These are phyloP conservation scores for Loripinus fragilis DNA, from an alignment of 2,888 invertebrate genomes.

Conservation along the genomic window DNA sequence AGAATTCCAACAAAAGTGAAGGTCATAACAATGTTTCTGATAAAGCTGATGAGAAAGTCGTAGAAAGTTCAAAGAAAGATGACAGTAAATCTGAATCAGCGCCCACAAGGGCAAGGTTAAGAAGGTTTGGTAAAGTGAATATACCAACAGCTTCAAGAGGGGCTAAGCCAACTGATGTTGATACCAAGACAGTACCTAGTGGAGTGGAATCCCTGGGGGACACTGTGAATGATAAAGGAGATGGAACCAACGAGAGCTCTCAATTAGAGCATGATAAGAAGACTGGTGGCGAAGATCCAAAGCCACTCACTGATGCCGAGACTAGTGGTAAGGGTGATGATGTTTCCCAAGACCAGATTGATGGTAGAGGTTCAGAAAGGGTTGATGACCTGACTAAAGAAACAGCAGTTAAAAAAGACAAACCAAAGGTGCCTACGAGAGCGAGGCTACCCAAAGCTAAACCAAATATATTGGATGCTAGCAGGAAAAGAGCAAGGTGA, in stretches of 20 bases:
- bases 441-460: conserved; percentile 67
- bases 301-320: background rate
- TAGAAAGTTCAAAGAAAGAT: background rate
- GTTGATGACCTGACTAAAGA: background rate
- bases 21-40: background rate
- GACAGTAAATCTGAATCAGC: background rate
- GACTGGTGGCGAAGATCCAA: background rate
- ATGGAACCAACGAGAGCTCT: background rate
- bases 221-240: background rate
- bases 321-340: background rate
- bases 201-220: background rate
- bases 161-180: background rate
- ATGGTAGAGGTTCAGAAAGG: background rate
- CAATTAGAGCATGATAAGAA: background rate
- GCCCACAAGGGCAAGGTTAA: conserved; percentile 41
- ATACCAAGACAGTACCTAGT: background rate
- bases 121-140: conserved; percentile 51
- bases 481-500: conserved; percentile 53
- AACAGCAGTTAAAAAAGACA: background rate
- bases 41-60: background rate
- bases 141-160: conserved; percentile 36
- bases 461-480: conserved; percentile 65
- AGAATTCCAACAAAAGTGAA: background rate
- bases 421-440: conserved; percentile 27
- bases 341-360: background rate